Conservation (phyloP, 2,797 vertebrate genomes). For the Rhyacichthys aspro region DNA sequence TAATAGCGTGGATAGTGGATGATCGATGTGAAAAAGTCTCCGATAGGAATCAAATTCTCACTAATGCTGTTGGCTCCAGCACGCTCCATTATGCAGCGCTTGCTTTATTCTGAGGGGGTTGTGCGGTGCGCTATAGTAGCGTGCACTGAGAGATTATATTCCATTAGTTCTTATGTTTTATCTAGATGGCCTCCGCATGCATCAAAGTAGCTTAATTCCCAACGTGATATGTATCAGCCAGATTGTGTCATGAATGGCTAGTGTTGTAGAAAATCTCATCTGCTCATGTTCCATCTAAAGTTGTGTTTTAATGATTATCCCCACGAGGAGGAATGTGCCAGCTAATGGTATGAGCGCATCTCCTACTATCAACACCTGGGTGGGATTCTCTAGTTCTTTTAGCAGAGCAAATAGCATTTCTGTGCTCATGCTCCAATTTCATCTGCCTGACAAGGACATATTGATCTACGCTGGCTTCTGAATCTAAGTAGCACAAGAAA, state of each 20-base stretch:
- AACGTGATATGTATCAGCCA: constrained; percentile 21
- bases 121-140: constrained; percentile 1
- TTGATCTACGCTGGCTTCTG: constrained; percentile 32
- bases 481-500: constrained; percentile 26
- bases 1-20: neutral
- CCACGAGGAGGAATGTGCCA: neutral
- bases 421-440: constrained; percentile 21
- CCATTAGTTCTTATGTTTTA: constrained; percentile 52
- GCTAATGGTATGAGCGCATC: constrained; percentile 1
- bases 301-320: constrained; percentile 31
- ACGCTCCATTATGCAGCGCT: constrained; percentile 36
- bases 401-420: constrained; percentile 23
- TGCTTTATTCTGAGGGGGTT: constrained; percentile 36
- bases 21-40: constrained; percentile 22
- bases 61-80: constrained; percentile 28
- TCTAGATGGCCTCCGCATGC: constrained; percentile 30
- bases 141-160: constrained; percentile 41
- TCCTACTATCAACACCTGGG: neutral
- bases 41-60: constrained; percentile 31
- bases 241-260: constrained; percentile 27
- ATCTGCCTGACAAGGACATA: constrained; percentile 30
- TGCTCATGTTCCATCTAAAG: constrained; percentile 10
- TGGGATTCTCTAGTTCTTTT: constrained; percentile 15
- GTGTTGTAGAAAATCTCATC: constrained; percentile 27
- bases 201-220: constrained; percentile 28